These are phyloP conservation scores for Encarsia formosa DNA, from an alignment of 2,888 invertebrate species.

Conservation along the genomic window DNA sequence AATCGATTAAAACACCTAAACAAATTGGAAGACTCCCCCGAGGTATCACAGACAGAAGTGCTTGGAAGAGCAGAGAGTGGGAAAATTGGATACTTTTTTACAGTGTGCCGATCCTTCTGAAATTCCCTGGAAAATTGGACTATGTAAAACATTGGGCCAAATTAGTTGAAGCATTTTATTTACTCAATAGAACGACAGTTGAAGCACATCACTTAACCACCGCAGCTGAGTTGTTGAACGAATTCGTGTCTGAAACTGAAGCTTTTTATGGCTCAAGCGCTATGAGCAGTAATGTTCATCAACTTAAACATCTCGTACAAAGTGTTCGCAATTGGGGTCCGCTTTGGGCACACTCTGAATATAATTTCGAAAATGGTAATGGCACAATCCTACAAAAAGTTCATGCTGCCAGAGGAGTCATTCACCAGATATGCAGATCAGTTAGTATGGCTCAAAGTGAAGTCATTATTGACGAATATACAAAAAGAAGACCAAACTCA, in stretches of 20 bases:
- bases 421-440: not conserved
- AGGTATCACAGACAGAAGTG: not conserved
- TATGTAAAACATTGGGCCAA: slow-evolving; percentile 11
- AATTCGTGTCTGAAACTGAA: slow-evolving; percentile 15
- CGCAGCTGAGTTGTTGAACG: slow-evolving; percentile 12
- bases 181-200: slow-evolving; percentile 10
- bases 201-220: not conserved
- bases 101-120: not conserved
- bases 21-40: not conserved
- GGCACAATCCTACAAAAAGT: slow-evolving; percentile 1
- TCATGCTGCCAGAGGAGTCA: slow-evolving; percentile 2
- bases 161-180: slow-evolving; percentile 8
- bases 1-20: not conserved
- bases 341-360: slow-evolving; percentile 21
- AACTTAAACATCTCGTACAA: slow-evolving; percentile 11
- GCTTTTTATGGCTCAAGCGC: slow-evolving; percentile 4
- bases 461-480: no score
- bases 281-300: slow-evolving; percentile 21
- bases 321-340: slow-evolving; percentile 22
- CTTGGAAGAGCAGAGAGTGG: slow-evolving; percentile 5
- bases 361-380: slow-evolving; percentile 24
- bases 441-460: no score
- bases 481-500: no score
- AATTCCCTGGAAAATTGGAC: not conserved
- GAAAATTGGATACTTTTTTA: not conserved